phyloP scores from a whole-genome alignment of 2,113 vertebrate genomes.

The Sporophila hypoxantha region DNA sequence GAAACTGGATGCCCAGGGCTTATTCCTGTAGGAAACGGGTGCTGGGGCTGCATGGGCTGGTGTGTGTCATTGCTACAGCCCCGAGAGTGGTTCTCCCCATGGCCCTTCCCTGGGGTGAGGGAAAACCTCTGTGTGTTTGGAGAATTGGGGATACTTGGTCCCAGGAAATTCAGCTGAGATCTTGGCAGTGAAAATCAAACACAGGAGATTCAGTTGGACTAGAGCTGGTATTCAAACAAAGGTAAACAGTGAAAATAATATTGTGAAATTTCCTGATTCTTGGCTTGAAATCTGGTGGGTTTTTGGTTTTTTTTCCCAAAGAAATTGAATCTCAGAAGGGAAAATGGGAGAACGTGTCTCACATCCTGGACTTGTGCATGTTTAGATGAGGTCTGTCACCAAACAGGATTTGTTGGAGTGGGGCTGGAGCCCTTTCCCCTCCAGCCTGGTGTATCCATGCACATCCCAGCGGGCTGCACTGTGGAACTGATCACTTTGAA shows the following conservation, averaged over 20 bases:
- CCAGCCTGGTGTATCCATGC: rapidly evolving
- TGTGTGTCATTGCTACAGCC: not conserved
- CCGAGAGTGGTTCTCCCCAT: not conserved
- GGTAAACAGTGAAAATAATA: not conserved
- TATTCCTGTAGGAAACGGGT: not conserved
- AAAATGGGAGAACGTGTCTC: not conserved
- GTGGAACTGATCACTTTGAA: rapidly evolving
- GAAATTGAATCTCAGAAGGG: not conserved
- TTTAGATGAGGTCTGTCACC: not conserved
- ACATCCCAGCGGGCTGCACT: not conserved
- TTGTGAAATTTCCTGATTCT: not conserved
- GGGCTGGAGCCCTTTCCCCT: not conserved
- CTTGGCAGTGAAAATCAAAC: not conserved
- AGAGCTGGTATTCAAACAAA: not conserved
- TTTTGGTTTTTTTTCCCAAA: not conserved
- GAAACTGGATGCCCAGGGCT: not conserved
- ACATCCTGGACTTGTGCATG: not conserved
- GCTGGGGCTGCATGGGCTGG: not conserved
- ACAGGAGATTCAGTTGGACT: not conserved
- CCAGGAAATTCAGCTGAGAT: not conserved
- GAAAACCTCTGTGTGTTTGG: not conserved
- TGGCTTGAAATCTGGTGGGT: not conserved
- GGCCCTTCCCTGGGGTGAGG: not conserved
- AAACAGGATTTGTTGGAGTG: not conserved
- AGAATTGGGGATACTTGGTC: not conserved